phyloP scores from a whole-genome alignment of 1,140 invertebrate species.

The Drosophila orena region DNA sequence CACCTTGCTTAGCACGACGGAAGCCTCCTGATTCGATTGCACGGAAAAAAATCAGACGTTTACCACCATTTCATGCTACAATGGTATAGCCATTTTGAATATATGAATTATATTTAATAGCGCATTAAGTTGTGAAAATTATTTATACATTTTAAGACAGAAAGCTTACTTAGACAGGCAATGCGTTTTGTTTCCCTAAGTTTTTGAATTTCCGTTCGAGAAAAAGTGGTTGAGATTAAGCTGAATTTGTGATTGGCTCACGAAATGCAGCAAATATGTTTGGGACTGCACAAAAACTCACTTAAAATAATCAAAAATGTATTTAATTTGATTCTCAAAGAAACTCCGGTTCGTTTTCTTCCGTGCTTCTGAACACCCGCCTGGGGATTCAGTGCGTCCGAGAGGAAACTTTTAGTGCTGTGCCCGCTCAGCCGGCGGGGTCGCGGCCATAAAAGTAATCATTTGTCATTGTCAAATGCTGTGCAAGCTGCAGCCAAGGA shows the following conservation, averaged over 20 bases:
- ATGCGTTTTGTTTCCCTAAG: no score
- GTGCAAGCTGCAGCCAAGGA: conserved; percentile 43
- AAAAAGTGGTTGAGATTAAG: no score
- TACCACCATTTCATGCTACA: not conserved
- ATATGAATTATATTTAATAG: no score
- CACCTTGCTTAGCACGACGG: conserved; percentile 19
- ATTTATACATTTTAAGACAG: no score
- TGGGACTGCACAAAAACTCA: not conserved
- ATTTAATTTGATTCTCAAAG: not conserved
- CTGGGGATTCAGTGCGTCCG: conserved; percentile 68
- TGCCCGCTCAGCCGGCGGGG: conserved; percentile 18
- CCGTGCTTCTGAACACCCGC: conserved; percentile 9
- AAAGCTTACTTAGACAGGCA: no score
- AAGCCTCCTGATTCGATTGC: conserved; percentile 13
- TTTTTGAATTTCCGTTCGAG: no score
- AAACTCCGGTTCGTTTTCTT: not conserved
- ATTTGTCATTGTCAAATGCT: conserved; percentile 78
- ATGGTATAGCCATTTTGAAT: no score
- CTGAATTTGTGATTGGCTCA: no score
- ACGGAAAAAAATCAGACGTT: conserved; percentile 6
- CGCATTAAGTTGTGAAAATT: no score
- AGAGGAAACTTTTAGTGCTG: conserved; percentile 73
- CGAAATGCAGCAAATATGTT: no score
- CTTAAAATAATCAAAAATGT: not conserved
- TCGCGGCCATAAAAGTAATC: conserved; percentile 81